Base-by-base conservation (phyloP, 2,797 vertebrate species). In the Eulemur coronatus region DNA sequence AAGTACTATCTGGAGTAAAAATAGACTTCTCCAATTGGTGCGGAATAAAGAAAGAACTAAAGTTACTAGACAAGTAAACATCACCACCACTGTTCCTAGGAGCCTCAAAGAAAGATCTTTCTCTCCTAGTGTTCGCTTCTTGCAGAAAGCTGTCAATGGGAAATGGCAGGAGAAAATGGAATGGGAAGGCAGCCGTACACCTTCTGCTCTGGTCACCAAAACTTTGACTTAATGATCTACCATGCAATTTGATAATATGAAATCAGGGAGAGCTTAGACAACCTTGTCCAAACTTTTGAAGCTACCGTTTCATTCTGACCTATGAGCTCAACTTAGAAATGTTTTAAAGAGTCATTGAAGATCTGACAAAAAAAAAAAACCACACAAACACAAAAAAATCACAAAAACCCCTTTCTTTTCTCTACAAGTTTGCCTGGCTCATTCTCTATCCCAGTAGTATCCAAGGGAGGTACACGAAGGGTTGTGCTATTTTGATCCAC, bases 281-380 rank as follows among this genome's bases (percentile, higher is more conserved):
- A 92, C 22, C 48, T 79, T 90, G 18, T 70, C 86, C n/a, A 93
- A 52, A 48, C 33, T 69, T 59, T 59, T 84, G 52, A 94, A 91
- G 46, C 28, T 93, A 28, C 28, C 14, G 41, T 67, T 92, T 95
- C 50, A 93, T 70, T 84, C 20, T 89, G 88, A 93, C 5, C 33
- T 94, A 24, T 52, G 89, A 96, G 57, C 69, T 70, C 79, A 91
- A 59, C 43, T 94, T 46, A 95, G 38, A 97, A 96, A 94, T 78
- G 15, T 81, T 95, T 92, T 75, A 63, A 75, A 96, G 67, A 91
- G 33, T 65, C 63, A 93, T 3, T 78, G 80, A 96, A 86, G 35
- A 17, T 82, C 38, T 65, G 38, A 69, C 33, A 72, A 13, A 59
- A 70, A 24, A 82, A 81, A 14, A 59, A 70, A 28, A 76, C 75